Conservation (phyloP, 2,113 vertebrate genomes). For the Limnothrissa miodon region DNA sequence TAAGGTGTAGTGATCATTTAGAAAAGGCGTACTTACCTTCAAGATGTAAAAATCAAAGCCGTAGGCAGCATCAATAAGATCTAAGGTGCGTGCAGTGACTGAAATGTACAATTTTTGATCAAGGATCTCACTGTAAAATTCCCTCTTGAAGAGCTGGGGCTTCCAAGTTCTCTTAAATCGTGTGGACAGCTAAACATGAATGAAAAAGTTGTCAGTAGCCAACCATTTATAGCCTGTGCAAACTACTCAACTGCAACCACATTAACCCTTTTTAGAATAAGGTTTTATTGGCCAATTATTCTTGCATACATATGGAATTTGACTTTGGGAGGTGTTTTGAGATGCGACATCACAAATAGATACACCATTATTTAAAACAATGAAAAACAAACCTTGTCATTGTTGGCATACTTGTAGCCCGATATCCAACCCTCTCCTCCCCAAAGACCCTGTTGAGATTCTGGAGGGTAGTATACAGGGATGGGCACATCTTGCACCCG, state of each 20-base stretch:
- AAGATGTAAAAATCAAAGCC: slow-evolving; percentile 96
- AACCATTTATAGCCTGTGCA: too few species aligned
- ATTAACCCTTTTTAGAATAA: too few species aligned
- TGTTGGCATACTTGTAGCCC: slow-evolving; percentile 80
- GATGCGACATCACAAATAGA: too few species aligned
- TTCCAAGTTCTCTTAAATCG: slow-evolving; percentile 86
- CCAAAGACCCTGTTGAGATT: slow-evolving; percentile 85
- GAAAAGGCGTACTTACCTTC: slow-evolving; percentile 64
- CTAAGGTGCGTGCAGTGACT: slow-evolving; percentile 83
- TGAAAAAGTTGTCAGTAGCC: background rate
- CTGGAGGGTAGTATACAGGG: slow-evolving; percentile 75
- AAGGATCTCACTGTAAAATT: slow-evolving; percentile 93
- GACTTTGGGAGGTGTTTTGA: too few species aligned
- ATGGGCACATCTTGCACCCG: slow-evolving; percentile 88
- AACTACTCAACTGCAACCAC: too few species aligned
- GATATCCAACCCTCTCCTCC: slow-evolving; percentile 87
- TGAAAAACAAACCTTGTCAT: slow-evolving; percentile 78
- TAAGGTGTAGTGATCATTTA: background rate
- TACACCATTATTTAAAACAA: background rate
- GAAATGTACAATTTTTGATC: slow-evolving; percentile 79
- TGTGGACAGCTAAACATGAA: slow-evolving; percentile 71
- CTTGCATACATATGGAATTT: too few species aligned
- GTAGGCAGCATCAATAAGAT: slow-evolving; percentile 84
- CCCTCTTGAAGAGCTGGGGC: slow-evolving; percentile 82
- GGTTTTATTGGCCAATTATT: too few species aligned